Evolutionary conservation across 1,140 invertebrate genomes (phyloP), one percentile per base, ranked within the genome.

Genomic region (Lordiphosa clarofinis): DNA sequence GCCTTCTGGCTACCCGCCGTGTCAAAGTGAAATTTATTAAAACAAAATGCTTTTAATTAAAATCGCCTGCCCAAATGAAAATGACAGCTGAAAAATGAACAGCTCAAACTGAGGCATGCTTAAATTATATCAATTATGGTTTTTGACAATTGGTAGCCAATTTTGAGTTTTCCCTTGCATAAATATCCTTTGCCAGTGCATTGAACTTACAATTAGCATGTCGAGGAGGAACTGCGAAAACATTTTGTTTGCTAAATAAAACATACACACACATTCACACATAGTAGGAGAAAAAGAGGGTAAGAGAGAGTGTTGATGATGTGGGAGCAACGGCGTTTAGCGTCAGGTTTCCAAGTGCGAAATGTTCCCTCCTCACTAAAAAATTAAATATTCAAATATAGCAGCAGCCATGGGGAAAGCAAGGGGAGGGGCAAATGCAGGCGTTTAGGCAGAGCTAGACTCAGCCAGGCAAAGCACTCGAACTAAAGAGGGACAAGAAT

Each of bases 351-450:
- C 70, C 54, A 84, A 82, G 73, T 82, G 76, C 78, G 72, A 81
- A 82, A 61, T 72, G 76, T 81, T 82, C 67, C 72, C 72, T 72
- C 56, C 78, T 76, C 65, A 78, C 78, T 76, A 76, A 76, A 84
- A 84, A 82, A 82, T 82, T 82, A 82, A 82, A 84, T 82, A 82
- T 82, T 82, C 76, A 82, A 82, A 82, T 82, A 76, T 46, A 54
- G 76, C 56, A 24, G 43, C 31, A 12, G 36, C 9, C 42, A n/a
- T 39, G 12, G 24, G 47, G 15, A 8, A 31, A 12, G 13, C 9
- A 15, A 12, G 48, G 19, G 11, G 9, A 24, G 12, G 15, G 33
- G 53, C n/a, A 38, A 49, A 15, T 35, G 40, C 40, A 66, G 44
- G 15, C 64, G 65, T 68, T 68, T 68, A 68, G 65, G 21, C 10